These are phyloP conservation scores for Smutsia temminckii DNA, from an alignment of 2,797 vertebrate species.

Conservation along the genomic window DNA sequence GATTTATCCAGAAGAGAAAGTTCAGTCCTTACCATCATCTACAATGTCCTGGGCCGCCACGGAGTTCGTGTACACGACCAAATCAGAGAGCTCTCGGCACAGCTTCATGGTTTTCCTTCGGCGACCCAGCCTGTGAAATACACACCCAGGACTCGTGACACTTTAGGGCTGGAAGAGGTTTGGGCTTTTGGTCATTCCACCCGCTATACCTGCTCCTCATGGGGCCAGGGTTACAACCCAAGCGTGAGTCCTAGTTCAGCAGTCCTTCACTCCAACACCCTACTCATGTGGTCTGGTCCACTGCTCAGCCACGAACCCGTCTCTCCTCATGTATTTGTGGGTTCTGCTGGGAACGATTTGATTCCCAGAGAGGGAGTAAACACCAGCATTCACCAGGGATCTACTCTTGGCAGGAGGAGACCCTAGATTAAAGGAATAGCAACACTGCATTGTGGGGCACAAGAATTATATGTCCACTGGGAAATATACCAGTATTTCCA, in stretches of 20 bases:
- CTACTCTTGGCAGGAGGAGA: not conserved
- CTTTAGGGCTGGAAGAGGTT: not conserved
- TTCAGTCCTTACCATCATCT: conserved; percentile 90
- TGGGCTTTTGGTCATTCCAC: not conserved
- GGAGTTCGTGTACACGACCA: conserved; percentile 97
- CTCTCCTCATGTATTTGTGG: not conserved
- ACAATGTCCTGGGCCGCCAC: conserved; percentile 95
- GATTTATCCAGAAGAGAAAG: not conserved
- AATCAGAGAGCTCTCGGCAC: conserved; percentile 95
- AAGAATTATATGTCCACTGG: not conserved
- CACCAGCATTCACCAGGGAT: not conserved
- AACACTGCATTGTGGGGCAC: not conserved
- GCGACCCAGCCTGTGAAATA: conserved; percentile 86
- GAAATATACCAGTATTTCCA: not conserved
- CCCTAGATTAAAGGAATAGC: not conserved
- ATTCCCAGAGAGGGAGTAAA: not conserved
- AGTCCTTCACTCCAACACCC: not conserved
- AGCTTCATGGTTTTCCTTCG: conserved; percentile 97
- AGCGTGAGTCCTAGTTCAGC: not conserved
- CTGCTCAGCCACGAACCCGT: not conserved
- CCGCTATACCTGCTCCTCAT: not conserved
- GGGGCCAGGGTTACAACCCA: not conserved
- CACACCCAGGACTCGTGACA: not conserved
- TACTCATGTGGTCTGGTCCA: not conserved
- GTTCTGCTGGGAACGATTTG: not conserved